phyloP scores from a whole-genome alignment of 2,113 vertebrate genomes.

The Sinocyclocheilus rhinocerous region DNA sequence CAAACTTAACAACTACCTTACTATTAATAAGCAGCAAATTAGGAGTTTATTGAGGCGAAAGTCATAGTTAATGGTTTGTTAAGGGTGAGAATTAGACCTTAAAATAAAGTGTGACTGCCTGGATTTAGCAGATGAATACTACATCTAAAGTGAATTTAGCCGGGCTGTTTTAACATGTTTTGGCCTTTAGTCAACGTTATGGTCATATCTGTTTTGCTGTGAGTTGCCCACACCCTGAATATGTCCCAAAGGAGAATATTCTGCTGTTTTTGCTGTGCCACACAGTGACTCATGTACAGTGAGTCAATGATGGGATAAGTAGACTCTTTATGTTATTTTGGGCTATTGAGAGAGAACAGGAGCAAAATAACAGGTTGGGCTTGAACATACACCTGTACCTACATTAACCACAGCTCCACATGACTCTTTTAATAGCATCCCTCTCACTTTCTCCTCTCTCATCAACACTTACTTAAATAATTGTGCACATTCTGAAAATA shows the following conservation, averaged over 20 bases:
- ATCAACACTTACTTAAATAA: background rate
- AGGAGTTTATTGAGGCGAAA: too few species aligned
- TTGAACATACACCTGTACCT: constrained; percentile 1
- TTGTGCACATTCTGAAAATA: constrained; percentile 38
- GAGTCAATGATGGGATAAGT: constrained; percentile 10
- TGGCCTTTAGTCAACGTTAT: background rate
- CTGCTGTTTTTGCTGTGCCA: background rate
- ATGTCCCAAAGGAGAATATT: constrained; percentile 10
- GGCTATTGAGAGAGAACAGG: background rate
- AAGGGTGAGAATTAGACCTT: too few species aligned
- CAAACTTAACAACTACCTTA: too few species aligned
- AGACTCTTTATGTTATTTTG: constrained; percentile 13
- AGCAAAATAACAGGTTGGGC: background rate
- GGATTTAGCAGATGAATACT: background rate
- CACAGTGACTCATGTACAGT: constrained; percentile 17
- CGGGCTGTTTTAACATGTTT: background rate
- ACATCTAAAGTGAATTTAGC: background rate
- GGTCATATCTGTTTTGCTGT: background rate
- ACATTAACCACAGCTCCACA: background rate
- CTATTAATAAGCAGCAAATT: too few species aligned
- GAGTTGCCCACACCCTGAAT: constrained; percentile 1
- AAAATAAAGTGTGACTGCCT: too few species aligned
- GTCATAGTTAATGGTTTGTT: too few species aligned
- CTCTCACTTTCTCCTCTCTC: constrained; percentile 18
- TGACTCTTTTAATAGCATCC: background rate